Percentiles rank a stretch among this genome's conserved stretches.
Conservation (phyloP, 2,113 vertebrate species). For the Elachura formosa region DNA sequence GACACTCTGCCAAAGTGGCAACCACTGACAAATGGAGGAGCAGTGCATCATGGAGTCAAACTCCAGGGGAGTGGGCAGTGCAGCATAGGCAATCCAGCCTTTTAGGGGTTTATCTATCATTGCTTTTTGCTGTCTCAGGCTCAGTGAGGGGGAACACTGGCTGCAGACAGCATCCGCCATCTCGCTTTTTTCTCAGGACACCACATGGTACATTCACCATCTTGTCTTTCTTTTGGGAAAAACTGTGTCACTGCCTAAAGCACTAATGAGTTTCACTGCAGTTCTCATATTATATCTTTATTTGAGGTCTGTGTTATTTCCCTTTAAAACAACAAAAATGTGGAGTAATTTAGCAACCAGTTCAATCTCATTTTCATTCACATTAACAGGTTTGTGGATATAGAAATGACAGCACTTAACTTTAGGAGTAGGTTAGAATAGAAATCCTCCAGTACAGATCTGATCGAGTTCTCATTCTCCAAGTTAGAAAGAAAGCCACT, state of each 20-base stretch:
- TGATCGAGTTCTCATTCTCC: neutral
- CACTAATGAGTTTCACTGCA: neutral
- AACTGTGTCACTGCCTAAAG: neutral
- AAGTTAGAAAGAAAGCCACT: neutral
- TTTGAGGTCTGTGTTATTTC: neutral
- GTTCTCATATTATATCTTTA: neutral
- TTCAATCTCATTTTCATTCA: neutral
- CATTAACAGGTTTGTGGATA: neutral
- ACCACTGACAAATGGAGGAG: neutral
- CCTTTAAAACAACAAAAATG: neutral
- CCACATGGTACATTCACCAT: neutral
- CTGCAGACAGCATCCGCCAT: neutral
- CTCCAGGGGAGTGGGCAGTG: rapidly evolving
- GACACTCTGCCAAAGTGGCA: rapidly evolving
- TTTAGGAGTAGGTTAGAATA: neutral
- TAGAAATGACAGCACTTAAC: neutral
- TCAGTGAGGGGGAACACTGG: neutral
- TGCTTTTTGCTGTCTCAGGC: neutral
- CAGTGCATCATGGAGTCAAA: rapidly evolving
- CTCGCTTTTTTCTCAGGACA: neutral
- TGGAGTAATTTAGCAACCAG: neutral
- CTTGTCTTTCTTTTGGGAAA: neutral
- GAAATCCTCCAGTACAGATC: neutral
- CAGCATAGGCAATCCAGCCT: neutral
- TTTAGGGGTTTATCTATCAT: neutral